Evolutionary conservation across 1,140 invertebrate genomes (phyloP), one percentile per base, ranked within the genome.

Genomic region (Drosophila varians): DNA sequence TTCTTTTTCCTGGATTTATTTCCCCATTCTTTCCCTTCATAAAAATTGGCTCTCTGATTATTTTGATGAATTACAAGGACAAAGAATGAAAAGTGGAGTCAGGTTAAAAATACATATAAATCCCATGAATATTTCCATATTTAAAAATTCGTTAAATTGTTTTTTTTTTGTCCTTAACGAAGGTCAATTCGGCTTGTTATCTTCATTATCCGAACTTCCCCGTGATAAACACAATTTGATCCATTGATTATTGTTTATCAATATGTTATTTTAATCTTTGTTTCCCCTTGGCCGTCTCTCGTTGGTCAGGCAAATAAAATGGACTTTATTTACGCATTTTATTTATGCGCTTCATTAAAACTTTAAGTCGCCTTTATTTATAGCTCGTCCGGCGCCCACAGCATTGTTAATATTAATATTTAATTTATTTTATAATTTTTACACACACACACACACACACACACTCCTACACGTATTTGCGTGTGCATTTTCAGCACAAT

Each of bases 301-400:
- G 1, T 51, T 57, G 47, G 36, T 57, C 42, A 46, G 61, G 38
- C 58, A 87, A 80, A 87, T 82, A 62, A 87, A 86, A 70, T 86
- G 52, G 76, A 77, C 68, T 86, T 87, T 77, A 86, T 87, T 82
- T 87, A 42, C 68, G 25, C 53, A 77, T 77, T 87, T 87, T 82
- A 86, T 87, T 86, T 86, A 86, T 82, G 64, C 82, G 77, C 82
- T 86, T 77, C 82, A 86, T 86, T 87, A 87, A 86, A 87, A 74
- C 47, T 87, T 87, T 86, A 86, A 87, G 73, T 77, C 60, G 47
- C 53, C 74, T 66, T 82, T 86, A 86, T 87, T 86, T 87, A 86
- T 64, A 28, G 60, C 23, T 19, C 61, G 62, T 26, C 60, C 43
- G 12, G 45, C 8, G 25, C 11, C 47, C 25, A 38, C 64, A 31